Conservation (phyloP, 2,113 vertebrate species). For the Megaceryle torquata region DNA sequence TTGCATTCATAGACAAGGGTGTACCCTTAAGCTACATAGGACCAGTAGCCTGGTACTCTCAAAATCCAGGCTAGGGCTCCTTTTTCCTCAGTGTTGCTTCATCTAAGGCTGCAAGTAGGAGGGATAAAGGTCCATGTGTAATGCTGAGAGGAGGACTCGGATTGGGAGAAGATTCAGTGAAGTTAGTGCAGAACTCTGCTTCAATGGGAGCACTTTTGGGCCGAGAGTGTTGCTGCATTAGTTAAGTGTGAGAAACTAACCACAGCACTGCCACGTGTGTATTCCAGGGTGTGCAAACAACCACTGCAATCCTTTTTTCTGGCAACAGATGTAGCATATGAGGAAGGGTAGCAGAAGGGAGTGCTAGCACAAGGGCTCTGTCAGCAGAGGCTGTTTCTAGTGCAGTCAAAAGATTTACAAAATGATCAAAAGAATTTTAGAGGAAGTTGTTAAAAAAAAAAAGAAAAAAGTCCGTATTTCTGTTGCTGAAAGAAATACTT, state of each 20-base stretch:
- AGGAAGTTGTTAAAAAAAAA: neutral
- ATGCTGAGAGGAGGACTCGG: neutral
- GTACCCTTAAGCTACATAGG: neutral
- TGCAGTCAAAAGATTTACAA: neutral
- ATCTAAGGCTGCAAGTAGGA: fast-evolving
- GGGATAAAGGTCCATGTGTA: neutral
- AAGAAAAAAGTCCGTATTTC: neutral
- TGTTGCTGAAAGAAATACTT: neutral
- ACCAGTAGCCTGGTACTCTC: neutral
- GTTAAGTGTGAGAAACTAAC: neutral
- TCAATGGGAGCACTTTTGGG: neutral
- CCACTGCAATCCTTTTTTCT: neutral
- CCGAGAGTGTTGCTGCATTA: neutral
- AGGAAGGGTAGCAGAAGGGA: neutral
- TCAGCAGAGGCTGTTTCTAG: neutral
- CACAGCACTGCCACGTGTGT: neutral
- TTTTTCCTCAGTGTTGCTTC: neutral
- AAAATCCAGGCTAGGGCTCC: neutral
- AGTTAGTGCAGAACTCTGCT: neutral
- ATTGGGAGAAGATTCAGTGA: neutral
- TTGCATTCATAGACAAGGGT: neutral
- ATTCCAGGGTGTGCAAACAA: neutral
- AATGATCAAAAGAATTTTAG: neutral
- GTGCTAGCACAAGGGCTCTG: neutral
- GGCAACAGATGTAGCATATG: fast-evolving